Evolutionary conservation across 2,113 vertebrate genomes (phyloP), one percentile per base, ranked within the genome.

Genomic region (Oryzias melastigma): DNA sequence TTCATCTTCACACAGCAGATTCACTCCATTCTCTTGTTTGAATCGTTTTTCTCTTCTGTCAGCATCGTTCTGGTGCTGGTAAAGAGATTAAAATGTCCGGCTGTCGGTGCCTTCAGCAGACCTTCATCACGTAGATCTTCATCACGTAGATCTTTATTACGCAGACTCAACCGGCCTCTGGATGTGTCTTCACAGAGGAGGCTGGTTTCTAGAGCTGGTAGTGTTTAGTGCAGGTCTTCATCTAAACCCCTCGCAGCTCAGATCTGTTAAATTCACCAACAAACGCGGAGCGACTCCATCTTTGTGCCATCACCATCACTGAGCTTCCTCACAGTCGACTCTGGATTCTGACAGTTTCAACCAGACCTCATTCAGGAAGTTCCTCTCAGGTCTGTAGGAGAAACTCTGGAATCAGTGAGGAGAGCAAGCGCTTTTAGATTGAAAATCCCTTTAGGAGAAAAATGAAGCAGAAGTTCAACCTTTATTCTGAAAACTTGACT

Each of bases 401-500:
- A 44, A 17, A 12, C 17, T 64, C 16, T 17, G 65, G 51, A 57
- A 46, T 75, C 5, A 14, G 42, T 41, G 15, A 6, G 18, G 52
- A 20, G 52, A 24, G 16, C 7, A 44, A 42, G 17, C 16, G 5
- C 1, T 22, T 29, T 24, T 56, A 19, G 22, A 55, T 64, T 43
- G 17, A 15, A 52, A 24, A 4, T 14, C 70, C 41, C 44, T 48
- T 16, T 47, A 65, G 16, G 22, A 51, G 29, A 56, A 13, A 27
- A 56, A 52, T 42, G 47, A 12, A 49, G 62, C 41, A 66, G 46
- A 57, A 17, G 19, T 49, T 20, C 17, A 6, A 61, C 51, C 15
- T 14, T 35, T 83, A 60, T 82, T 70, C 77, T 65, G 65, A 68
- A 68, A 80, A 65, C 67, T 84, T 77, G 71, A 89, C 76, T 82